A percentile compares a stretch with the other conserved stretches of the same genome.
phyloP scores from a whole-genome alignment of 2,797 vertebrate genomes.

The Mus minutoides region DNA sequence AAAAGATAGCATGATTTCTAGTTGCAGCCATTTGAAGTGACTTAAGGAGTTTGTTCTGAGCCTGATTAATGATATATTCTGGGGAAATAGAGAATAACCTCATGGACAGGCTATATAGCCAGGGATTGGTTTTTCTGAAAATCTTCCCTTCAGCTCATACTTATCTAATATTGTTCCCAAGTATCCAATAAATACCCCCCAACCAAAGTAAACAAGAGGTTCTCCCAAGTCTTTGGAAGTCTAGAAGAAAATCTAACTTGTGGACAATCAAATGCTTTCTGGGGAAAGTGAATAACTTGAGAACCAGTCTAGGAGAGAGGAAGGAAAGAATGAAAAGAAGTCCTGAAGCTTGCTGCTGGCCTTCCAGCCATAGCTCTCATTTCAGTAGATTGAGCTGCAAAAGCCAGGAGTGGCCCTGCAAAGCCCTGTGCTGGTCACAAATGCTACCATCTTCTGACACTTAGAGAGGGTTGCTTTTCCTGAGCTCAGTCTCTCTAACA shows the following conservation, averaged over 20 bases:
- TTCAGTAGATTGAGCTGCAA: background rate
- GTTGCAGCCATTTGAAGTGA: background rate
- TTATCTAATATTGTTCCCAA: conserved; percentile 65
- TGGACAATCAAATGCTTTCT: background rate
- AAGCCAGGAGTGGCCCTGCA: background rate
- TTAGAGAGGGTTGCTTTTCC: background rate
- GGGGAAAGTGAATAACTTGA: background rate
- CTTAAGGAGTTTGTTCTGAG: conserved; percentile 48
- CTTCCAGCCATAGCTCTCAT: background rate
- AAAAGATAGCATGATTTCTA: conserved; percentile 55
- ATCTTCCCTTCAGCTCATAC: conserved; percentile 55
- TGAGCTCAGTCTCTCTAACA: background rate
- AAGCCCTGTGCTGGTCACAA: background rate
- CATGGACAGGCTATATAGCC: conserved; percentile 70
- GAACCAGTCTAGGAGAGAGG: background rate
- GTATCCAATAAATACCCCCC: conserved; percentile 56
- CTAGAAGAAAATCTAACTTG: conserved; percentile 27
- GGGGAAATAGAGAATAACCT: conserved; percentile 76
- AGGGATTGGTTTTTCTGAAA: conserved; percentile 73
- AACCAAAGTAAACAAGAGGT: conserved; percentile 70
- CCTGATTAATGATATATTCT: conserved; percentile 64
- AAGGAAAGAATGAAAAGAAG: conserved; percentile 54
- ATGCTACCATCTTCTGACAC: background rate
- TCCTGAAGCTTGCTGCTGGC: background rate
- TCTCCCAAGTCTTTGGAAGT: conserved; percentile 70